phyloP scores from a whole-genome alignment of 2,113 vertebrate genomes.

The Crotalus horridus region DNA sequence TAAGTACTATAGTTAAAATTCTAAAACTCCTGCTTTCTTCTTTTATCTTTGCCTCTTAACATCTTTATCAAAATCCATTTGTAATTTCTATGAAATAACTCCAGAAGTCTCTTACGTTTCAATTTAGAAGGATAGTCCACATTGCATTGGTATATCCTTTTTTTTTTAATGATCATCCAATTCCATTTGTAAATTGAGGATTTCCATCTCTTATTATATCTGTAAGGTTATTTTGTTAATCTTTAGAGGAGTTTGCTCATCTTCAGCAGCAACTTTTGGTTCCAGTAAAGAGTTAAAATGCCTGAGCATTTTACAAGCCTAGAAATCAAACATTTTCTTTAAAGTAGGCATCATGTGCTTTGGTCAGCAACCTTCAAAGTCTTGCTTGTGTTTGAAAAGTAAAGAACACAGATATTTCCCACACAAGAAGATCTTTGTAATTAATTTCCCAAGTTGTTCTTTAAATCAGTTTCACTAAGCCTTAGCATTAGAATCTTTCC shows the following conservation, averaged over 20 bases:
- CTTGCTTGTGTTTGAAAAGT: background rate
- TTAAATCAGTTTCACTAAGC: background rate
- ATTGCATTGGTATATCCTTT: background rate
- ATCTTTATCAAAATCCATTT: background rate
- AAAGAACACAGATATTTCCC: background rate
- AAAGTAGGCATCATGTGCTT: background rate
- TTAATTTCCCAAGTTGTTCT: background rate
- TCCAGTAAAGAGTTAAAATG: background rate
- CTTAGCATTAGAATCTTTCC: background rate
- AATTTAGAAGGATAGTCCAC: background rate
- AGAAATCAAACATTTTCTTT: background rate
- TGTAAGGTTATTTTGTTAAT: background rate
- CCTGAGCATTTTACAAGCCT: background rate
- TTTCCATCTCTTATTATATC: background rate
- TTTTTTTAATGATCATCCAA: background rate
- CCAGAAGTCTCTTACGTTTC: background rate
- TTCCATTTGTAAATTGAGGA: background rate
- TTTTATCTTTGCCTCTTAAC: background rate
- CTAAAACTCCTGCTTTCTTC: background rate
- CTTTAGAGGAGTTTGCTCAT: background rate
- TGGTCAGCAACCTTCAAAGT: background rate
- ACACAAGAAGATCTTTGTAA: background rate
- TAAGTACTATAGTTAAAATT: background rate
- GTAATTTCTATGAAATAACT: background rate
- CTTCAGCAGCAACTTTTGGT: background rate